Percentiles rank a stretch among this genome's conserved stretches.
Conservation (phyloP, 2,888 invertebrate genomes). For the Metalampra italica region DNA sequence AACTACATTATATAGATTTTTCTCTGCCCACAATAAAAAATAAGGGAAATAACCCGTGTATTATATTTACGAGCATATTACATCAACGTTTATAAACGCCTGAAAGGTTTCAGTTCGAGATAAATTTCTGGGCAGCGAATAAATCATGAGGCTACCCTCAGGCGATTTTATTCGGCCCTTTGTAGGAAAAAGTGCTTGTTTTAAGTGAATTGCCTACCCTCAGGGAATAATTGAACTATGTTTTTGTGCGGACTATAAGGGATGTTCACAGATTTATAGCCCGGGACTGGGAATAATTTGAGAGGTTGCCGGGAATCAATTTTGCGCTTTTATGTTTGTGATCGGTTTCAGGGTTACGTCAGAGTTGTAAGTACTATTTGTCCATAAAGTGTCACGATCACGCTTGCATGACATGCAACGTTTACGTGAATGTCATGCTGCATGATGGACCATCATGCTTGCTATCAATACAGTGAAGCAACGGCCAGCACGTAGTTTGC, state of each 20-base stretch:
- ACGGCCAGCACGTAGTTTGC: too few species aligned
- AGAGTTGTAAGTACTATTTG: too few species aligned
- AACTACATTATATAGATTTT: too few species aligned
- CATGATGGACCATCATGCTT: too few species aligned
- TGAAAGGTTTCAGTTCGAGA: constrained; percentile 6
- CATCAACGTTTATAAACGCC: background rate
- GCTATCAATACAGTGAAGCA: too few species aligned
- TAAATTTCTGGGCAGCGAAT: constrained; percentile 16
- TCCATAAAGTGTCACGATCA: too few species aligned
- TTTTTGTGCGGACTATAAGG: constrained; percentile 27
- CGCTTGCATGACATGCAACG: too few species aligned
- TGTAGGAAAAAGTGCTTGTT: constrained; percentile 37
- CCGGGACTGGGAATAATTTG: constrained; percentile 12
- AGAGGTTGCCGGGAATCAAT: background rate
- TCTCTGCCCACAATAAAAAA: too few species aligned
- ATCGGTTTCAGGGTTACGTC: background rate
- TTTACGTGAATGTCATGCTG: too few species aligned
- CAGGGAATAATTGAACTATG: constrained; percentile 49
- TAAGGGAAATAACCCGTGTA: too few species aligned
- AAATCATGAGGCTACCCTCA: constrained; percentile 32
- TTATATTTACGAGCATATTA: constrained; percentile 1
- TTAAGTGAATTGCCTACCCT: constrained; percentile 56
- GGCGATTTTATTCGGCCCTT: constrained; percentile 32
- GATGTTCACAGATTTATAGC: constrained; percentile 15
- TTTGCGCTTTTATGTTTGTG: background rate